Evolutionary conservation across 2,113 vertebrate species (phyloP).

Genomic region (Nothobranchius kuhntae): DNA sequence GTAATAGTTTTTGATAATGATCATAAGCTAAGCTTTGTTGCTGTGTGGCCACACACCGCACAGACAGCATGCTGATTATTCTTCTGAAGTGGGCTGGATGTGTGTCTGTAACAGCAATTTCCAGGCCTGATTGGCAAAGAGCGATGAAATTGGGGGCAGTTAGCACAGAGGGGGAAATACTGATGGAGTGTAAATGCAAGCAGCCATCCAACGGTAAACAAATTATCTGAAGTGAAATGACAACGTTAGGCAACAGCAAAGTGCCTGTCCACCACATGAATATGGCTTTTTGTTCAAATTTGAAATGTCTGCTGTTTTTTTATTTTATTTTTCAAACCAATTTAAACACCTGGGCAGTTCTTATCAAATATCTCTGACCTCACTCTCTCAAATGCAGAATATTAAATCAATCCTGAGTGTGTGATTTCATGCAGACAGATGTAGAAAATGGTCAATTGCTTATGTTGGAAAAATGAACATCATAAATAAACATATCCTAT

Average conservation of each 20-base stretch:
- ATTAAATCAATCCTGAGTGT: constrained; percentile 19
- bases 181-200: constrained; percentile 58
- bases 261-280: constrained; percentile 41
- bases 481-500: neutral
- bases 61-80: constrained; percentile 69
- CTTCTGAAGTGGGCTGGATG: constrained; percentile 62
- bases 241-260: constrained; percentile 59
- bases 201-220: constrained; percentile 68
- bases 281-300: constrained; percentile 19
- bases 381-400: constrained; percentile 5
- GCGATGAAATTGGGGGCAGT: constrained; percentile 70
- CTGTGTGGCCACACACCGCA: constrained; percentile 58
- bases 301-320: constrained; percentile 25
- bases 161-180: constrained; percentile 62
- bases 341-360: constrained; percentile 27
- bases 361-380: constrained; percentile 16
- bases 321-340: constrained; percentile 2
- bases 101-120: constrained; percentile 68
- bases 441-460: neutral
- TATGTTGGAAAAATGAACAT: neutral
- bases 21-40: constrained; percentile 60
- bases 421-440: neutral
- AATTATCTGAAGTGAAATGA: constrained; percentile 72
- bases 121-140: constrained; percentile 67
- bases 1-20: constrained; percentile 73